phyloP scores from a whole-genome alignment of 1,140 invertebrate species.

The Dinoponera quadriceps region DNA sequence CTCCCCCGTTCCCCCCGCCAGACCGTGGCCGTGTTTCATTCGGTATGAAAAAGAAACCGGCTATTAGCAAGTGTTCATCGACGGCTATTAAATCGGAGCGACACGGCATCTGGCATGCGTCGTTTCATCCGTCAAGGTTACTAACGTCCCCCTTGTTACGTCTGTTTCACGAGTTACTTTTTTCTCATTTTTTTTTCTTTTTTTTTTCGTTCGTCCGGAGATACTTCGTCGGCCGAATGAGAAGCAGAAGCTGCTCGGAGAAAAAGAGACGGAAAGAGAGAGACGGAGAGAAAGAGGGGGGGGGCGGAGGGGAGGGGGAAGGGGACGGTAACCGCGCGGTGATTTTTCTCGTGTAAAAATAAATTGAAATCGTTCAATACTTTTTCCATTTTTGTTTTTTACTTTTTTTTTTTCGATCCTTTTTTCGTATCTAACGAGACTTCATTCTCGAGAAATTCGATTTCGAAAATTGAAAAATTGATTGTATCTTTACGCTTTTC shows the following conservation, averaged over 20 bases:
- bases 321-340: background rate
- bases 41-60: constrained; percentile 68
- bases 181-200: background rate
- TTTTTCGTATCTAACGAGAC: no score
- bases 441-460: no score
- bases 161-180: background rate
- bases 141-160: background rate
- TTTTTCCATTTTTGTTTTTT: no score
- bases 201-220: background rate
- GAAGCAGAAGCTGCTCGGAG: background rate
- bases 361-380: no score
- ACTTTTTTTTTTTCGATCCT: no score
- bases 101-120: constrained; percentile 51
- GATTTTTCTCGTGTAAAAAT: no score
- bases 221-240: background rate
- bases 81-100: constrained; percentile 69
- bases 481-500: no score
- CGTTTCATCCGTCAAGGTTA: constrained; percentile 11
- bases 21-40: constrained; percentile 36
- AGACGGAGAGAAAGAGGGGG: background rate
- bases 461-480: no score
- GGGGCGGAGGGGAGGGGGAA: background rate
- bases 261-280: background rate
- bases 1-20: constrained; percentile 24
- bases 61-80: constrained; percentile 72